phyloP scores from a whole-genome alignment of 2,888 invertebrate genomes.

The Pristionchus entomophagus region DNA sequence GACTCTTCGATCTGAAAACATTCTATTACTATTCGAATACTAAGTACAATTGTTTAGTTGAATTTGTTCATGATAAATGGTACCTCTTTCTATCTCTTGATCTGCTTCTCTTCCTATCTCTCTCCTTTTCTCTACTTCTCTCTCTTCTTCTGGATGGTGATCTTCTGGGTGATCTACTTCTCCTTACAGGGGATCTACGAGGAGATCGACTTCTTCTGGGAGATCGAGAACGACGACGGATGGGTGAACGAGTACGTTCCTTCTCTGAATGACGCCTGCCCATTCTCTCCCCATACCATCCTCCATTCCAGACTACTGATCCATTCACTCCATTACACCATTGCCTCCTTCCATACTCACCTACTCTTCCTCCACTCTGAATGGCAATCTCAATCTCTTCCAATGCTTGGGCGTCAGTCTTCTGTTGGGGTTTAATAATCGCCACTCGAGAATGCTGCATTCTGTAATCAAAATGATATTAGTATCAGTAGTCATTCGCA shows the following conservation, averaged over 20 bases:
- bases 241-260: constrained; percentile 28
- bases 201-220: constrained; percentile 41
- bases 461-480: constrained; percentile 71
- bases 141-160: constrained; percentile 17
- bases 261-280: neutral
- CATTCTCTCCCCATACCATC: neutral
- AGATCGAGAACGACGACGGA: constrained; percentile 35
- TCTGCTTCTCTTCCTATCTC: constrained; percentile 51
- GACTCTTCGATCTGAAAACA: constrained; percentile 7
- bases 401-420: constrained; percentile 94
- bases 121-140: constrained; percentile 38
- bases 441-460: constrained; percentile 93
- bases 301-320: neutral
- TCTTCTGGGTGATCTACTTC: constrained; percentile 43
- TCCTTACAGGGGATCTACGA: neutral
- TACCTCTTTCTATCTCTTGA: constrained; percentile 48
- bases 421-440: constrained; percentile 89
- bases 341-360: neutral
- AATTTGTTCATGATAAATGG: neutral
- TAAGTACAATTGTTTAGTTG: neutral
- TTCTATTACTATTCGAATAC: neutral
- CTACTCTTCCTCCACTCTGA: constrained; percentile 79
- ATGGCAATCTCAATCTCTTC: constrained; percentile 96
- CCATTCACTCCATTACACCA: neutral
- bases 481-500: too few relatives aligned